Conservation (phyloP, 2,888 invertebrate genomes). For the Epinotia nisella region DNA sequence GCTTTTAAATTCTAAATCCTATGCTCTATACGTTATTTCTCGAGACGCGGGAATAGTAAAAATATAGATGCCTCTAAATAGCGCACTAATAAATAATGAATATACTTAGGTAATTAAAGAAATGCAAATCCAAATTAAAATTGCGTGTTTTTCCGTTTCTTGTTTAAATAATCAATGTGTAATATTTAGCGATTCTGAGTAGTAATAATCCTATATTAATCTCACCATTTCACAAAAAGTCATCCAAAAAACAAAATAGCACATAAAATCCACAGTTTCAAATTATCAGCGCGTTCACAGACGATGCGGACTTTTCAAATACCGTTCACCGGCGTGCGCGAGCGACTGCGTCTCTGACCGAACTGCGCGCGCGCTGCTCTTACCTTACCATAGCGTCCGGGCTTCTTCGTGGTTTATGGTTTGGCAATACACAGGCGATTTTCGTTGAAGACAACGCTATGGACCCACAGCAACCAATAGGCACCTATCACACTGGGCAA, state of each 20-base stretch:
- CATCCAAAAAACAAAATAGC: constrained; percentile 37
- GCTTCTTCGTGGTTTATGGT: constrained; percentile 31
- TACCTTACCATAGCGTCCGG: constrained; percentile 13
- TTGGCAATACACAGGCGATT: constrained; percentile 22
- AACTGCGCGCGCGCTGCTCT: constrained; percentile 26
- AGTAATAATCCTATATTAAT: background rate
- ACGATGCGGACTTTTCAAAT: constrained; percentile 5
- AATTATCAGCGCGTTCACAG: constrained; percentile 5
- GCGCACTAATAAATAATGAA: no score
- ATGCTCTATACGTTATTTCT: no score
- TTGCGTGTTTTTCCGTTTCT: no score
- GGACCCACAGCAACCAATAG: background rate
- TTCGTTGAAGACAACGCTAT: background rate
- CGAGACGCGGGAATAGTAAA: no score
- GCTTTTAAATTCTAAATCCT: no score
- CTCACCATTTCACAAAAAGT: constrained; percentile 32
- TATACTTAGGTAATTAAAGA: no score
- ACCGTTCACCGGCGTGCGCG: constrained; percentile 27
- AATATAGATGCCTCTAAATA: no score
- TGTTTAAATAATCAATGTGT: no score
- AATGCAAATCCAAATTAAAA: no score
- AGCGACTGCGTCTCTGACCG: background rate
- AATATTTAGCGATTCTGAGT: background rate
- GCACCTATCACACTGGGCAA: background rate
- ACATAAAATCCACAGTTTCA: constrained; percentile 29